Percentiles rank a stretch among this genome's conserved stretches.
These are phyloP conservation scores for Brachylomia viminalis DNA, from an alignment of 2,888 invertebrate genomes.

Conservation along the genomic window DNA sequence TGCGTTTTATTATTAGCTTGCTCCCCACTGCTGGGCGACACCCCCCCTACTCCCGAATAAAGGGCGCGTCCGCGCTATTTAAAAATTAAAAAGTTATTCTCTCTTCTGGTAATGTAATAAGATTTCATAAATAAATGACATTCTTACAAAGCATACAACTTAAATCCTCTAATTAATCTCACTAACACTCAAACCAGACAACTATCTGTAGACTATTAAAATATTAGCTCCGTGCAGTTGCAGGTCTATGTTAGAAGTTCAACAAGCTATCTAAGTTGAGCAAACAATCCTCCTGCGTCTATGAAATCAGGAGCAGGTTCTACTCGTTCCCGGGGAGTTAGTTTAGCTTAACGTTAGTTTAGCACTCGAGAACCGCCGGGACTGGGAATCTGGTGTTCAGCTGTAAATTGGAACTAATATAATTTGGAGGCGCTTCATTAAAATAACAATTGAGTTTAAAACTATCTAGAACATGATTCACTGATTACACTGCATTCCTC, in stretches of 20 bases:
- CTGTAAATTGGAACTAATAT: constrained; percentile 2
- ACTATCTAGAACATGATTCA: not conserved
- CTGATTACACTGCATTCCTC: not conserved
- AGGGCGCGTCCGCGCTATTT: no score
- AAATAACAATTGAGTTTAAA: not conserved
- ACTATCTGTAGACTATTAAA: constrained; percentile 1
- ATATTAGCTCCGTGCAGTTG: not conserved
- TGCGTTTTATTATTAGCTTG: not conserved
- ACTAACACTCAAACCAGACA: not conserved
- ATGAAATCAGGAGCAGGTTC: not conserved
- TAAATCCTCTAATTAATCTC: not conserved
- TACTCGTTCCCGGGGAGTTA: no score
- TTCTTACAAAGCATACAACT: not conserved
- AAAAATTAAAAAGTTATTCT: not conserved
- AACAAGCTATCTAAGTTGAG: constrained; percentile 20
- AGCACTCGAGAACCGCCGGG: not conserved
- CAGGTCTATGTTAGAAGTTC: not conserved
- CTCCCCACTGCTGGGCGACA: not conserved
- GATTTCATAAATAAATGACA: not conserved
- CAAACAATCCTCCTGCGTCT: constrained; percentile 11
- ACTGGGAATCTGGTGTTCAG: no score
- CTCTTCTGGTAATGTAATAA: not conserved
- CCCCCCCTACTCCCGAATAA: not conserved
- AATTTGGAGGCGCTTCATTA: not conserved
- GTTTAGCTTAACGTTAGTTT: not conserved